A percentile compares a stretch with the other conserved stretches of the same genome.
Evolutionary conservation across 2,888 invertebrate genomes (phyloP).

Genomic region (Acanthosoma haemorrhoidale): DNA sequence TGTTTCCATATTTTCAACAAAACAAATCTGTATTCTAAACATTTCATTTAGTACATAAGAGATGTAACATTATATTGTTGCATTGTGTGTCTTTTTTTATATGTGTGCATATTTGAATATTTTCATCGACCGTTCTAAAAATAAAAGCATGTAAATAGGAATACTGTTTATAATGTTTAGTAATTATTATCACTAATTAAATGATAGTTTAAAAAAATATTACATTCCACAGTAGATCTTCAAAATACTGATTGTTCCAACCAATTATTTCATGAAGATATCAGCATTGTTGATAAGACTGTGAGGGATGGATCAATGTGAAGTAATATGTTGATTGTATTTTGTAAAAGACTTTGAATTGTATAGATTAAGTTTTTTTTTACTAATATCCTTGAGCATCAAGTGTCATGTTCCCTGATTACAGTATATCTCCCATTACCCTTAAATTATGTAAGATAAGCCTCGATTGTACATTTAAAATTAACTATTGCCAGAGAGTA

Average conservation of each 20-base stretch:
- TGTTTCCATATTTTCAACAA: background rate
- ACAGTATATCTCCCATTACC: conserved; percentile 8
- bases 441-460: conserved; percentile 11
- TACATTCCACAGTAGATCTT: too few relatives aligned
- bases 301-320: conserved; percentile 13
- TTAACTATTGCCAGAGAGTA: conserved; percentile 1
- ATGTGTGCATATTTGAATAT: too few relatives aligned
- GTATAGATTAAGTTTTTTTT: background rate
- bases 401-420: background rate
- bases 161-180: too few relatives aligned
- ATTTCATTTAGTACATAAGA: too few relatives aligned
- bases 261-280: too few relatives aligned
- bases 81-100: too few relatives aligned
- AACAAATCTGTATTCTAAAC: background rate
- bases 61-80: too few relatives aligned
- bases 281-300: conserved; percentile 21
- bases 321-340: conserved; percentile 16
- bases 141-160: too few relatives aligned
- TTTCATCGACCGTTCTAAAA: too few relatives aligned
- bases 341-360: conserved; percentile 23
- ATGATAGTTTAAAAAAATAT: too few relatives aligned
- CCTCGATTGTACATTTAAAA: background rate
- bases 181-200: too few relatives aligned
- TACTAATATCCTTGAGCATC: background rate
- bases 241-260: too few relatives aligned